phyloP scores from a whole-genome alignment of 2,797 vertebrate species.

The Limosa lapponica region DNA sequence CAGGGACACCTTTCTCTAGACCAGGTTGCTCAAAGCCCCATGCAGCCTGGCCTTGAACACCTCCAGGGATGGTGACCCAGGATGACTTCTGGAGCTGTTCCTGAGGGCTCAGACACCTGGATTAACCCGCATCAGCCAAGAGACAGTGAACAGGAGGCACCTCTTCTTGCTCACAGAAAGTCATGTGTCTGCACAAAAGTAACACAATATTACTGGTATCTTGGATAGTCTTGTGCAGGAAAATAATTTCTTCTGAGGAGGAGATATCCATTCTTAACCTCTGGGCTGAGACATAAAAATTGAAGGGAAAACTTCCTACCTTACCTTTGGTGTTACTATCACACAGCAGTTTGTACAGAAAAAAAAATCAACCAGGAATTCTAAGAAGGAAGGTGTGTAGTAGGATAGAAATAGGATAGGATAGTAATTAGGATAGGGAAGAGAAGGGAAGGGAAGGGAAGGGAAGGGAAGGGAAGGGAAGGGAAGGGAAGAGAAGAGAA shows the following conservation, averaged over 20 bases:
- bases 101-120: background rate
- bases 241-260: background rate
- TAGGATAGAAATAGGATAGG: background rate
- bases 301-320: background rate
- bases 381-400: background rate
- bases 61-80: background rate
- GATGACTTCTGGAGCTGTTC: background rate
- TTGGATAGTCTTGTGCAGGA: background rate
- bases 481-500: background rate
- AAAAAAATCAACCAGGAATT: background rate
- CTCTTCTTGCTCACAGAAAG: background rate
- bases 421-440: background rate
- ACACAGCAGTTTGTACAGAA: background rate
- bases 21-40: no score
- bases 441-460: background rate
- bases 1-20: no score
- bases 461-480: background rate
- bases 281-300: background rate
- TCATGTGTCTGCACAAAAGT: background rate
- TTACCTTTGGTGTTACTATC: background rate
- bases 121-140: background rate
- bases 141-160: background rate
- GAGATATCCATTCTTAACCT: background rate
- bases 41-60: no score
- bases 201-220: background rate